Evolutionary conservation across 2,888 invertebrate genomes (phyloP).

Genomic region (Drosophila subquinaria): DNA sequence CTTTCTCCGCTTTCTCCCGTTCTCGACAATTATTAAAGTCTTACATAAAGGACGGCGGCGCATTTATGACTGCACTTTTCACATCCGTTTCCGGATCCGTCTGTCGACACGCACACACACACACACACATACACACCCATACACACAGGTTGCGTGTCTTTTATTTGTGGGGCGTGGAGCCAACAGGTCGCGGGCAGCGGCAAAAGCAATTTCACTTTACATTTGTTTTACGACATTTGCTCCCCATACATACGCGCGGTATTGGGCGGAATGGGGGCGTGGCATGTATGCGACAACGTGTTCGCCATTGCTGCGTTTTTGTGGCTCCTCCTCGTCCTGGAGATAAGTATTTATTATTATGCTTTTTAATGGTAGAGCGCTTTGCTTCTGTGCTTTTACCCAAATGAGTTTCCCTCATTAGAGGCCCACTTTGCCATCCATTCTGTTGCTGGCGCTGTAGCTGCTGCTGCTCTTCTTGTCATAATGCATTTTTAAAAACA

Average conservation of each 20-base stretch:
- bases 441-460: conserved; percentile 22
- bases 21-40: conserved; percentile 77
- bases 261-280: conserved; percentile 38
- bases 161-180: conserved; percentile 44
- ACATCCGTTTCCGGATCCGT: conserved; percentile 78
- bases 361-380: conserved; percentile 74
- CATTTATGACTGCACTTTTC: conserved; percentile 81
- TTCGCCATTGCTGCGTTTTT: conserved; percentile 51
- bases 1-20: conserved; percentile 41
- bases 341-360: conserved; percentile 81
- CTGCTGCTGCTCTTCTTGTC: conserved; percentile 4
- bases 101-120: conserved; percentile 65
- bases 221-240: conserved; percentile 80
- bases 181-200: conserved; percentile 71
- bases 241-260: conserved; percentile 41
- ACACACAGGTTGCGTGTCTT: conserved; percentile 25
- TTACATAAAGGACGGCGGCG: conserved; percentile 73
- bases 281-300: conserved; percentile 63
- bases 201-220: conserved; percentile 80
- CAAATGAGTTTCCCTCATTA: conserved; percentile 80
- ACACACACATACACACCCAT: conserved; percentile 7
- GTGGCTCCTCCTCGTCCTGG: conserved; percentile 50
- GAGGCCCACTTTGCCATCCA: conserved; percentile 50
- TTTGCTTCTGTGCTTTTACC: conserved; percentile 70
- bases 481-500: conserved; percentile 46